Conservation (phyloP, 2,888 invertebrate species). For the Odontocerum albicorne region DNA sequence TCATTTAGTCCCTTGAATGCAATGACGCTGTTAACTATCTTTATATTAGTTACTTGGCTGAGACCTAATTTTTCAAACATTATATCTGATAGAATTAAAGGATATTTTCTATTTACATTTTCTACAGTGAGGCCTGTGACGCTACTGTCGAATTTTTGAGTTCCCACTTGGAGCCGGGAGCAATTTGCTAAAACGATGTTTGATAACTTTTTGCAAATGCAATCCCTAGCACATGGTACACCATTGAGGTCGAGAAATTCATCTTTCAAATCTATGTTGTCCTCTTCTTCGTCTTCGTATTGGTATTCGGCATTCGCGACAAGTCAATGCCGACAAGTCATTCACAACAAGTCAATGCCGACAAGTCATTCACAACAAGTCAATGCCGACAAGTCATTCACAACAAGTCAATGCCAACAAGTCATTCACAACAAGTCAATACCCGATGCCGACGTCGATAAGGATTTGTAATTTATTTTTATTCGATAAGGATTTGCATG, state of each 20-base stretch:
- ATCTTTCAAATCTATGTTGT: constrained; percentile 52
- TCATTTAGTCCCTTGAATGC: constrained; percentile 71
- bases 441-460: too few relatives aligned
- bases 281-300: constrained; percentile 51
- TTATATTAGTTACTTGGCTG: constrained; percentile 65
- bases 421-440: too few relatives aligned
- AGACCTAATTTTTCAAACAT: constrained; percentile 66
- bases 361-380: too few relatives aligned
- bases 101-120: constrained; percentile 60
- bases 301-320: too few relatives aligned
- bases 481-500: too few relatives aligned
- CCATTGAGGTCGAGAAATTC: constrained; percentile 54
- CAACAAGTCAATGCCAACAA: too few relatives aligned
- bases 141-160: constrained; percentile 66
- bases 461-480: too few relatives aligned
- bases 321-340: too few relatives aligned
- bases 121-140: constrained; percentile 69
- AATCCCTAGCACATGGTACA: constrained; percentile 64
- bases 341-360: too few relatives aligned
- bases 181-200: constrained; percentile 67
- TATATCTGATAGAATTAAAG: constrained; percentile 61
- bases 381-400: too few relatives aligned
- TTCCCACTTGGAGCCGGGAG: constrained; percentile 66
- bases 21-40: constrained; percentile 70
- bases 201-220: constrained; percentile 62